A percentile compares a stretch with the other conserved stretches of the same genome.
phyloP scores from a whole-genome alignment of 2,113 vertebrate species.

The Psittacula cyanocephala region DNA sequence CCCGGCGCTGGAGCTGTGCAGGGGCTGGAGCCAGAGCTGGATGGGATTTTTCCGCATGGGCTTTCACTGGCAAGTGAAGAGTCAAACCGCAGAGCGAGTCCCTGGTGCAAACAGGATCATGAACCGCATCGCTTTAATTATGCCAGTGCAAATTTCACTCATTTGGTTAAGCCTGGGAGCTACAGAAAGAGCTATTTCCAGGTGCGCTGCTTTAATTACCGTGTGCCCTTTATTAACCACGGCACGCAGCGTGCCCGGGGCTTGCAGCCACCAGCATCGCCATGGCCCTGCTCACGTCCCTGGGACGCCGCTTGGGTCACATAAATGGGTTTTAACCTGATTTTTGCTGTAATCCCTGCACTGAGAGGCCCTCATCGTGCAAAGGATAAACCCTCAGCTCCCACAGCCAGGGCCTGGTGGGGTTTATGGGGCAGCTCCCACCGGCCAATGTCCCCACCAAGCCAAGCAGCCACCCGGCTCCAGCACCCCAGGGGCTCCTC shows the following conservation, averaged over 20 bases:
- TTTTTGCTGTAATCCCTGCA: slow-evolving; percentile 26
- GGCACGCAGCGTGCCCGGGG: accelerated
- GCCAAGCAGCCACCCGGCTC: background rate
- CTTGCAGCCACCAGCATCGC: background rate
- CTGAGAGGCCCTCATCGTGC: background rate
- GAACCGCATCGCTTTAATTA: slow-evolving; percentile 23
- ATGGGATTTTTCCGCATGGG: background rate
- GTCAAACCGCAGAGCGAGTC: background rate
- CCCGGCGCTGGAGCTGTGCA: background rate
- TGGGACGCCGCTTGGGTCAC: background rate
- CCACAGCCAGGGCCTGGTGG: accelerated
- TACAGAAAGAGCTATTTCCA: slow-evolving; percentile 43
- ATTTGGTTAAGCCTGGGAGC: slow-evolving; percentile 51
- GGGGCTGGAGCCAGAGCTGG: background rate
- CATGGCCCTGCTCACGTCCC: background rate
- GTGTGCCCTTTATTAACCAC: background rate
- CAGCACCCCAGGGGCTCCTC: background rate
- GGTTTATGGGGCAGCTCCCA: background rate
- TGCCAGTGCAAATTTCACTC: background rate
- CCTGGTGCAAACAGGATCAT: background rate
- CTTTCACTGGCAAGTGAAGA: background rate
- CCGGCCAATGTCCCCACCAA: background rate
- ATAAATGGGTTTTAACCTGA: slow-evolving; percentile 57
- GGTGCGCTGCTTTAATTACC: background rate
- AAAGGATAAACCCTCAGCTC: background rate